A percentile compares a stretch with the other conserved stretches of the same genome.
These are phyloP conservation scores for Cryptocephalus moraei DNA, from an alignment of 2,888 invertebrate genomes.

Conservation along the genomic window DNA sequence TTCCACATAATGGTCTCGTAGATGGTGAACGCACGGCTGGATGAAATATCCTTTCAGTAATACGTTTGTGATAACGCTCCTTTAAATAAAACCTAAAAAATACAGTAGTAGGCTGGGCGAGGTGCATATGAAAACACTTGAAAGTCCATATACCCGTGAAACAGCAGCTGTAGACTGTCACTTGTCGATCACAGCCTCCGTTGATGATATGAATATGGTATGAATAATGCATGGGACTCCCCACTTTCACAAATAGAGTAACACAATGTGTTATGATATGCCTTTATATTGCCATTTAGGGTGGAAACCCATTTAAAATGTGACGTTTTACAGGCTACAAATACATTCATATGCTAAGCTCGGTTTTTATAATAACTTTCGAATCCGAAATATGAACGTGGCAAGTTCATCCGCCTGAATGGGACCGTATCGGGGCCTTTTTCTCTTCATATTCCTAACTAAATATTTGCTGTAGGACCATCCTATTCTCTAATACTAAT, in stretches of 20 bases:
- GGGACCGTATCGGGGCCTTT: constrained; percentile 17
- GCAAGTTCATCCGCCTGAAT: constrained; percentile 22
- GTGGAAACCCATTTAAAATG: constrained; percentile 38
- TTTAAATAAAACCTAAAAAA: constrained; percentile 14
- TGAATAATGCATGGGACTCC: constrained; percentile 34
- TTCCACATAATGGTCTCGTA: no score
- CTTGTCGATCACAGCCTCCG: constrained; percentile 36
- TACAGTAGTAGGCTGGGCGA: constrained; percentile 12
- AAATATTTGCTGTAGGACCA: constrained; percentile 23
- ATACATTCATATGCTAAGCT: constrained; percentile 35
- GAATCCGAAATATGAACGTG: constrained; percentile 10
- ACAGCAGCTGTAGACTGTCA: constrained; percentile 40
- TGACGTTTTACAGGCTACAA: constrained; percentile 37
- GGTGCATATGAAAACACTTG: constrained; percentile 30
- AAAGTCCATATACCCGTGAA: constrained; percentile 32
- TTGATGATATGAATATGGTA: constrained; percentile 33
- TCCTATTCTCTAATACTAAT: constrained; percentile 16
- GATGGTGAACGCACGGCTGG: no score
- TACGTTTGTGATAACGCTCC: not conserved
- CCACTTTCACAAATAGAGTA: constrained; percentile 28
- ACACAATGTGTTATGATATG: constrained; percentile 34
- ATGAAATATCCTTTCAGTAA: no score
- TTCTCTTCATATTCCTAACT: constrained; percentile 21
- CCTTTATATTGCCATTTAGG: constrained; percentile 36
- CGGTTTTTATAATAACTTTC: constrained; percentile 23